Percentiles rank a stretch among this genome's conserved stretches.
phyloP scores from a whole-genome alignment of 1,140 invertebrate species.

The Pygmarrhopalites habei region DNA sequence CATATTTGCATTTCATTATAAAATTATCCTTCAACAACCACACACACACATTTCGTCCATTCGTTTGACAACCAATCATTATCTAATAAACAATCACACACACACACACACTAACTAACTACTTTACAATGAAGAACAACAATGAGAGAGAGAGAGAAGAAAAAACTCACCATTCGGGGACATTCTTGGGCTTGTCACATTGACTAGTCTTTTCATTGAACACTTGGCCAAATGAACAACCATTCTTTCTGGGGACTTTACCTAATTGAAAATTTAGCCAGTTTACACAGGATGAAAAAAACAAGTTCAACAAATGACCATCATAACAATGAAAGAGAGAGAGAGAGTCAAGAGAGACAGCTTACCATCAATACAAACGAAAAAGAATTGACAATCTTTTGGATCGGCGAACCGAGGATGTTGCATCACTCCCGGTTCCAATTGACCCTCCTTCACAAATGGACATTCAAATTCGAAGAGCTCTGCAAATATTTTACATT shows the following conservation, averaged over 20 bases:
- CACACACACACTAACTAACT: too few species aligned
- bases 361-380: conserved; percentile 78
- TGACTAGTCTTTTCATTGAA: conserved; percentile 74
- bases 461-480: conserved; percentile 80
- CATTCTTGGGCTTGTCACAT: conserved; percentile 81
- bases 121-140: too few species aligned
- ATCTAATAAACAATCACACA: too few species aligned
- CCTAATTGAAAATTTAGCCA: too few species aligned
- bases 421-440: conserved; percentile 53
- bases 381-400: conserved; percentile 87
- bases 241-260: conserved; percentile 59
- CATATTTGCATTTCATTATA: too few species aligned
- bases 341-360: conserved; percentile 42
- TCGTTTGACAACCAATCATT: too few species aligned
- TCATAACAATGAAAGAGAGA: too few species aligned
- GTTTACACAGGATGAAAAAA: too few species aligned
- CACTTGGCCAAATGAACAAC: conserved; percentile 82
- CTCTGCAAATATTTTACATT: conserved; percentile 50
- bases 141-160: too few species aligned
- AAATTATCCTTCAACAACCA: too few species aligned
- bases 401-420: conserved; percentile 79
- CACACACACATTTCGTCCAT: too few species aligned
- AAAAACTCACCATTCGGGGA: conserved; percentile 77
- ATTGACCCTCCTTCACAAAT: conserved; percentile 55
- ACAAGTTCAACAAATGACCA: too few species aligned